These are phyloP conservation scores for Aquatica leii DNA, from an alignment of 2,888 invertebrate genomes.

Conservation along the genomic window DNA sequence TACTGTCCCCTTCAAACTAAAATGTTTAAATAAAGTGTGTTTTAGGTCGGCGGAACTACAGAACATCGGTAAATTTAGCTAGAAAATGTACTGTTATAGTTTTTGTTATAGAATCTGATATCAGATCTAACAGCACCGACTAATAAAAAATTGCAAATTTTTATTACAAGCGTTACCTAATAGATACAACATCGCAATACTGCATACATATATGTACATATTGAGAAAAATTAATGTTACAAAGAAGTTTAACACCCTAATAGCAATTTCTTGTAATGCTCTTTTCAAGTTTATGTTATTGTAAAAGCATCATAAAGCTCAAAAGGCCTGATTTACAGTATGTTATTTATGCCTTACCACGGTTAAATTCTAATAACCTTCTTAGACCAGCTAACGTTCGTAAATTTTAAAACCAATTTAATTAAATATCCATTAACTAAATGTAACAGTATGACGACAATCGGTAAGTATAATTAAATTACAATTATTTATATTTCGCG, in stretches of 20 bases:
- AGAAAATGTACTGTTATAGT: too few relatives aligned
- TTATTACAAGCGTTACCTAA: too few relatives aligned
- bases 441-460: not conserved
- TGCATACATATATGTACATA: not conserved
- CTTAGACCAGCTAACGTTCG: not conserved
- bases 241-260: slow-evolving; percentile 32
- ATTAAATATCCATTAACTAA: not conserved
- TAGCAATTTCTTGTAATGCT: slow-evolving; percentile 27
- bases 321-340: slow-evolving; percentile 28
- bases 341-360: slow-evolving; percentile 13
- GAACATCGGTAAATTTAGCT: too few relatives aligned
- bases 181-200: too few relatives aligned
- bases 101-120: too few relatives aligned
- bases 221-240: slow-evolving; percentile 22
- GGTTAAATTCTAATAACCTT: slow-evolving; percentile 3
- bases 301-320: slow-evolving; percentile 26
- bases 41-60: too few relatives aligned
- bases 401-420: slow-evolving; percentile 5
- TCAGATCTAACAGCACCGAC: too few relatives aligned
- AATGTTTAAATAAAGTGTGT: too few relatives aligned
- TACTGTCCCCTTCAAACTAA: too few relatives aligned
- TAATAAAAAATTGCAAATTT: too few relatives aligned
- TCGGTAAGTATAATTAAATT: slow-evolving; percentile 1
- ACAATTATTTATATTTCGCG: not conserved
- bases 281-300: slow-evolving; percentile 26